Conservation (phyloP, 2,113 vertebrate species). For the Notechis scutatus region DNA sequence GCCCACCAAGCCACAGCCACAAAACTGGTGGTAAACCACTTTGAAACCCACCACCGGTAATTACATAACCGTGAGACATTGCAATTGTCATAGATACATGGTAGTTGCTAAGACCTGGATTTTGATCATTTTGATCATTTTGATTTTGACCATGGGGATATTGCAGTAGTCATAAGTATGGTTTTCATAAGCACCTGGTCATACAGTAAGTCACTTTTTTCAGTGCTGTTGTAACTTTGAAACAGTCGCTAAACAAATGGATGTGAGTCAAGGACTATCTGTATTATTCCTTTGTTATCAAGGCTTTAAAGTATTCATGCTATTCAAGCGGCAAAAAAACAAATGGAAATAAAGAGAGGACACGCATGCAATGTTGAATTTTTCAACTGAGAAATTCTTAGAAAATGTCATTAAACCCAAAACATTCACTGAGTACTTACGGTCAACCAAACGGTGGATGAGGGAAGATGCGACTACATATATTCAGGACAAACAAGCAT, state of each 20-base stretch:
- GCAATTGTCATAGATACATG: not conserved
- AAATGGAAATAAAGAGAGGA: conserved; percentile 19
- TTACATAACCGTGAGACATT: not conserved
- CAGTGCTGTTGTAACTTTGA: not conserved
- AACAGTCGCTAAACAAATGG: not conserved
- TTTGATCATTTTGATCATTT: not conserved
- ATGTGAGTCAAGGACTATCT: not conserved
- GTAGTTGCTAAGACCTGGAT: not conserved
- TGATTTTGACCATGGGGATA: not conserved
- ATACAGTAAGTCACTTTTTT: not conserved
- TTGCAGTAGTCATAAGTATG: not conserved
- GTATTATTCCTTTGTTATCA: conserved; percentile 1
- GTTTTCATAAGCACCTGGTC: not conserved
- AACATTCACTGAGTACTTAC: not conserved
- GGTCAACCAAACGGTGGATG: not conserved
- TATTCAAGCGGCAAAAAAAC: not conserved
- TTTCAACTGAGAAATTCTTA: not conserved
- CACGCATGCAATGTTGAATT: conserved; percentile 11
- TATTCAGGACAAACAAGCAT: not conserved
- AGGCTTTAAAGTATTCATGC: not conserved
- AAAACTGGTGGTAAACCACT: too few species aligned
- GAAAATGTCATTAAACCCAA: not conserved
- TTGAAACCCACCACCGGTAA: not conserved
- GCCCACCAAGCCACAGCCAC: too few species aligned
- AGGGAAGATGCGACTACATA: not conserved